phyloP scores from a whole-genome alignment of 2,888 invertebrate genomes.

The Cistogaster globosa region DNA sequence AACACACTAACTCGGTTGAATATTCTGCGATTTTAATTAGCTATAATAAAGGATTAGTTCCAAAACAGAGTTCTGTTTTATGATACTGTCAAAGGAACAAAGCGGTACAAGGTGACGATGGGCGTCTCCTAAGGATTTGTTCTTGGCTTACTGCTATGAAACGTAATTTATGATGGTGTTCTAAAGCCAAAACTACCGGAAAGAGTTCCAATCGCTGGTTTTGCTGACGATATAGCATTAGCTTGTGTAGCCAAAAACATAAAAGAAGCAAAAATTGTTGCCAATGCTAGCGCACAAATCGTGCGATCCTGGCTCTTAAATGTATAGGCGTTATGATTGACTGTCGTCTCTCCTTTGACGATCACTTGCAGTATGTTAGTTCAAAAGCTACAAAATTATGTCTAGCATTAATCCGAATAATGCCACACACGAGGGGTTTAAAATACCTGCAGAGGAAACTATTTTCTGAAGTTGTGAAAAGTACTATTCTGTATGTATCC shows the following conservation, averaged over 20 bases:
- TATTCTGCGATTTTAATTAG: slow-evolving; percentile 4
- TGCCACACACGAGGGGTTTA: neutral
- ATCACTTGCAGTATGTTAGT: neutral
- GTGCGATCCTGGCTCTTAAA: too few species aligned
- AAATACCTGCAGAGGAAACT: neutral
- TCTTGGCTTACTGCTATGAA: slow-evolving; percentile 41
- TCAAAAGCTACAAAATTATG: neutral
- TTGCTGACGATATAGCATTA: slow-evolving; percentile 61
- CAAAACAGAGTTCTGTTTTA: slow-evolving; percentile 33
- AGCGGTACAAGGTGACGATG: slow-evolving; percentile 14
- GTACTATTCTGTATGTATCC: neutral
- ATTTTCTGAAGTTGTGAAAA: neutral
- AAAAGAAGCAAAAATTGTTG: too few species aligned
- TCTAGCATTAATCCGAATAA: too few species aligned
- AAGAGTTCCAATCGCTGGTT: slow-evolving; percentile 9
- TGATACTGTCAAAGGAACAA: slow-evolving; percentile 31
- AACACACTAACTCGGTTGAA: neutral
- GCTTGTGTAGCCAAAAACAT: neutral
- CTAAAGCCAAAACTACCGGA: slow-evolving; percentile 19
- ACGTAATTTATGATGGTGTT: slow-evolving; percentile 56
- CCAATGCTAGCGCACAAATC: too few species aligned
- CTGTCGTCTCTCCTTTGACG: neutral
- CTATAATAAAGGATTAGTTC: slow-evolving; percentile 28
- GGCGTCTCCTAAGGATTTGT: slow-evolving; percentile 58
- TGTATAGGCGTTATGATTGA: neutral